phyloP scores from a whole-genome alignment of 2,797 vertebrate genomes.

The Oryzias sinensis region DNA sequence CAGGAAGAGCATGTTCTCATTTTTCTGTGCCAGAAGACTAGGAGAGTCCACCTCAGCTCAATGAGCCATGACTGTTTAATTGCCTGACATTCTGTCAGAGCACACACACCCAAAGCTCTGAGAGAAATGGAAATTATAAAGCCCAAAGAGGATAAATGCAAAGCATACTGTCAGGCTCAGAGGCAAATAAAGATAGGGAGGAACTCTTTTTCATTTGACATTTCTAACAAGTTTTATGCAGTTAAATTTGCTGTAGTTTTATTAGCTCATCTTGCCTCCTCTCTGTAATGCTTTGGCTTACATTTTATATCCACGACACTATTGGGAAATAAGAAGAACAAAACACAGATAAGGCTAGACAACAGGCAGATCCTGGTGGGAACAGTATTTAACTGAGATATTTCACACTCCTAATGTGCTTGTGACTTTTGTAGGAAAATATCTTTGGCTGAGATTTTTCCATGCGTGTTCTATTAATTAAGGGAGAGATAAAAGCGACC shows the following conservation, averaged over 20 bases:
- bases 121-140: slow-evolving; percentile 72
- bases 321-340: slow-evolving; percentile 23
- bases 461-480: no score
- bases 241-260: slow-evolving; percentile 49
- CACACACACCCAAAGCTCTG: slow-evolving; percentile 58
- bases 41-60: slow-evolving; percentile 72
- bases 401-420: slow-evolving; percentile 19
- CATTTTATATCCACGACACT: slow-evolving; percentile 25
- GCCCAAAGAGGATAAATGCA: slow-evolving; percentile 72
- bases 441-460: no score
- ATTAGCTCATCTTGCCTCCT: slow-evolving; percentile 38
- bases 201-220: slow-evolving; percentile 67
- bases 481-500: no score
- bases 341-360: slow-evolving; percentile 22
- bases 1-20: slow-evolving; percentile 40
- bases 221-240: slow-evolving; percentile 57
- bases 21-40: slow-evolving; percentile 57
- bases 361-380: slow-evolving; percentile 23
- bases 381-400: slow-evolving; percentile 29
- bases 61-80: slow-evolving; percentile 78
- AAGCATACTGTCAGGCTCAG: slow-evolving; percentile 53
- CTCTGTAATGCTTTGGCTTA: slow-evolving; percentile 21
- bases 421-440: no score
- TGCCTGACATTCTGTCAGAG: slow-evolving; percentile 78
- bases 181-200: slow-evolving; percentile 66